These are phyloP conservation scores for Sesamia inferens DNA, from an alignment of 2,888 invertebrate species.

Conservation along the genomic window DNA sequence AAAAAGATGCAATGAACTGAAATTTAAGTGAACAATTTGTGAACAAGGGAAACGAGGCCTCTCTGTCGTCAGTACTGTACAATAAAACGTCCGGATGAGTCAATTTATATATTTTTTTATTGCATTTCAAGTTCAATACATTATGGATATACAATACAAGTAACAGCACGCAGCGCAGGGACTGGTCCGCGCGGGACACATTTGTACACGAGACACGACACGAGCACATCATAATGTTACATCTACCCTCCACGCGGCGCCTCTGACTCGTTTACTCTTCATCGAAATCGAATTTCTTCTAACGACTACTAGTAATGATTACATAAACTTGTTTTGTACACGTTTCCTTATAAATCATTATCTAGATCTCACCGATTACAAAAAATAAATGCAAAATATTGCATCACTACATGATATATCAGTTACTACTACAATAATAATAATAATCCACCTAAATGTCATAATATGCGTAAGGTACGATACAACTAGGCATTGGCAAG, in stretches of 20 bases:
- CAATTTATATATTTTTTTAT: slow-evolving; percentile 75
- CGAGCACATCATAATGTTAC: slow-evolving; percentile 65
- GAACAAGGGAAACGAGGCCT: too few relatives aligned
- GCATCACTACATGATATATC: slow-evolving; percentile 61
- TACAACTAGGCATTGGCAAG: slow-evolving; percentile 88
- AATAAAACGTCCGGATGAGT: slow-evolving; percentile 47
- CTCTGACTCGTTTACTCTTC: slow-evolving; percentile 5
- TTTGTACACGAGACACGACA: slow-evolving; percentile 70
- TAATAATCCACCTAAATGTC: slow-evolving; percentile 61
- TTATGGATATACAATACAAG: slow-evolving; percentile 62
- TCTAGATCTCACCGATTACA: slow-evolving; percentile 54
- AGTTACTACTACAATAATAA: slow-evolving; percentile 57
- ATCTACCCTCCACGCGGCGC: background rate
- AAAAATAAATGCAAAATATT: slow-evolving; percentile 56
- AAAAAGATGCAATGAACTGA: too few relatives aligned
- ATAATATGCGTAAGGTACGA: slow-evolving; percentile 74
- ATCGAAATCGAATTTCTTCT: background rate
- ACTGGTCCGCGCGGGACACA: slow-evolving; percentile 59
- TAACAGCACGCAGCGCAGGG: slow-evolving; percentile 65
- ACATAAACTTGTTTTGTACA: slow-evolving; percentile 56
- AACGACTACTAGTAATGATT: slow-evolving; percentile 48
- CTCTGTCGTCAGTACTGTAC: background rate
- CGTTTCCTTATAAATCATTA: slow-evolving; percentile 38
- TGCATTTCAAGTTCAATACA: slow-evolving; percentile 79
- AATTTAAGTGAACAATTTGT: too few relatives aligned